A percentile compares a stretch with the other conserved stretches of the same genome.
phyloP scores from a whole-genome alignment of 2,113 vertebrate species.

The Stomatorhinus ivindoensis region DNA sequence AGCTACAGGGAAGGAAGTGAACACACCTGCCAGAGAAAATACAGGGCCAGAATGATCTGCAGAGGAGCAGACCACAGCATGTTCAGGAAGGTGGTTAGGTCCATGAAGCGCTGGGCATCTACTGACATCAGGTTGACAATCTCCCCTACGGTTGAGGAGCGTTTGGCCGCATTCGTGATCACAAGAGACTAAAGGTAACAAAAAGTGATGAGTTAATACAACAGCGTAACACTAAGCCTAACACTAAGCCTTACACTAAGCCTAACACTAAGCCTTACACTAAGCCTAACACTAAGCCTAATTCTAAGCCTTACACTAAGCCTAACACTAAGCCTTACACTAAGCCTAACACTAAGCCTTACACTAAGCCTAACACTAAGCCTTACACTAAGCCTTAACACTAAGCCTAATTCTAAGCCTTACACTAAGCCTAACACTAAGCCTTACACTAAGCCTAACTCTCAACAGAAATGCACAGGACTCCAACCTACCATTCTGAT shows the following conservation, averaged over 20 bases:
- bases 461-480: not conserved
- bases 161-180: constrained; percentile 85
- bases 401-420: not conserved
- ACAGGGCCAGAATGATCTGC: constrained; percentile 82
- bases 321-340: too few species aligned
- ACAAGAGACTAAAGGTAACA: constrained; percentile 66
- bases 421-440: too few species aligned
- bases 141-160: constrained; percentile 81
- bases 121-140: constrained; percentile 96
- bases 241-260: too few species aligned
- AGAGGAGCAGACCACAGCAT: constrained; percentile 93
- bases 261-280: too few species aligned
- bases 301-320: too few species aligned
- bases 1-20: not conserved
- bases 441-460: not conserved
- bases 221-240: not conserved
- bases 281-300: too few species aligned
- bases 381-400: too few species aligned
- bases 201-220: not conserved
- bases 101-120: constrained; percentile 88
- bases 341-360: too few species aligned
- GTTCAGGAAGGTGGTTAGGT: constrained; percentile 78
- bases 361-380: too few species aligned
- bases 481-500: not conserved
- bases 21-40: constrained; percentile 88